Percentiles rank a stretch among this genome's conserved stretches.
These are phyloP conservation scores for Mythimna loreyi DNA, from an alignment of 2,888 invertebrate species.

Conservation along the genomic window DNA sequence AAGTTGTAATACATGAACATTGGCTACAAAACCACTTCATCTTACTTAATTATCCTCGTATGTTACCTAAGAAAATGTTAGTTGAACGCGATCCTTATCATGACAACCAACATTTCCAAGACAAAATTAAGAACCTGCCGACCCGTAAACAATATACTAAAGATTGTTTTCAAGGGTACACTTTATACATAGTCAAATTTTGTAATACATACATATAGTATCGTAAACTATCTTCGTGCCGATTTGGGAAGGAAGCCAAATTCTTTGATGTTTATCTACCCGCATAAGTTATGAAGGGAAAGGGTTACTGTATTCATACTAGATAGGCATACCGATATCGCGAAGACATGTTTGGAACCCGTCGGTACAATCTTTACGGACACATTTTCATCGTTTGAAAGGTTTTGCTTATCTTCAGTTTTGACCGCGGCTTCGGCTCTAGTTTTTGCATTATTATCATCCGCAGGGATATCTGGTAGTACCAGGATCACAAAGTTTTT, in stretches of 20 bases:
- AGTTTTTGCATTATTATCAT: slow-evolving; percentile 53
- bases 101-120: slow-evolving; percentile 18
- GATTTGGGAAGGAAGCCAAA: slow-evolving; percentile 57
- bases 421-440: slow-evolving; percentile 29
- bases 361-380: slow-evolving; percentile 54
- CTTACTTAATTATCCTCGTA: not conserved
- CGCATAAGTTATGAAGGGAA: slow-evolving; percentile 64
- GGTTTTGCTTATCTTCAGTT: slow-evolving; percentile 49
- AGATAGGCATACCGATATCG: slow-evolving; percentile 57
- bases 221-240: slow-evolving; percentile 54
- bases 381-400: slow-evolving; percentile 51
- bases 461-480: slow-evolving; percentile 12
- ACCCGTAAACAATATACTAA: slow-evolving; percentile 33
- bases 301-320: slow-evolving; percentile 57
- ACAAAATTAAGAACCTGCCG: slow-evolving; percentile 22
- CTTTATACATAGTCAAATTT: slow-evolving; percentile 18
- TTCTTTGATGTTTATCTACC: slow-evolving; percentile 64
- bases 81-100: slow-evolving; percentile 1
- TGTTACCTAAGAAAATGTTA: not conserved
- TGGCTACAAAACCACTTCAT: too few relatives aligned
- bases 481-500: slow-evolving; percentile 17
- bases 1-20: too few relatives aligned
- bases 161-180: slow-evolving; percentile 37
- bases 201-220: slow-evolving; percentile 43
- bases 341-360: slow-evolving; percentile 52